Conservation (phyloP, 2,888 invertebrate genomes). For the Belgica antarctica region DNA sequence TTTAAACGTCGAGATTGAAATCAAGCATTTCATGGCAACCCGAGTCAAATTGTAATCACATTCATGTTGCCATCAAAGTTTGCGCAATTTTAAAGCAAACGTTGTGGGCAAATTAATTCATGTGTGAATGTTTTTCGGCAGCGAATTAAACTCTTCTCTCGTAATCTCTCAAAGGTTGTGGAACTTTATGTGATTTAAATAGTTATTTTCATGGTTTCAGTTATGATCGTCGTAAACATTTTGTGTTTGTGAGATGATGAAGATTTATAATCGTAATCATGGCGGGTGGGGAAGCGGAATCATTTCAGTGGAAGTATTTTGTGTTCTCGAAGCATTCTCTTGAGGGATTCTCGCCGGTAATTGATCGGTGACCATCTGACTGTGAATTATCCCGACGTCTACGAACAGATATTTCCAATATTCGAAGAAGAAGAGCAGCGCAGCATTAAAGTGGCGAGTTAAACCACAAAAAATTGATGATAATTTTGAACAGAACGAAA, state of each 20-base stretch:
- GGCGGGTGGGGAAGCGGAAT: neutral
- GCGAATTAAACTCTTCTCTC: neutral
- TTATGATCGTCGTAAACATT: neutral
- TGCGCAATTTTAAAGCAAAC: too few species aligned
- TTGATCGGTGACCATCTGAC: neutral
- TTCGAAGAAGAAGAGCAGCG: neutral
- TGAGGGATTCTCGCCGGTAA: neutral
- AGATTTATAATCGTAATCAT: neutral
- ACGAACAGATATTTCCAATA: neutral
- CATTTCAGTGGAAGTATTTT: neutral
- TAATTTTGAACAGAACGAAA: neutral
- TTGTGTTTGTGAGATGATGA: neutral
- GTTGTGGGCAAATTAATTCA: neutral
- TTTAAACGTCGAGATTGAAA: too few species aligned
- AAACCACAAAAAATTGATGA: neutral
- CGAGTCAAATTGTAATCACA: too few species aligned
- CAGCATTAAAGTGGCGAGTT: neutral
- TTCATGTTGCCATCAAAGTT: too few species aligned
- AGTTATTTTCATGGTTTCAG: conserved; percentile 1
- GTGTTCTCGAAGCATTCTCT: neutral
- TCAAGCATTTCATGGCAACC: too few species aligned
- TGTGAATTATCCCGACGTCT: neutral
- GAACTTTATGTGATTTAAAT: conserved; percentile 18
- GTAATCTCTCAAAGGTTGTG: neutral
- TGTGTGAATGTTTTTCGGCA: neutral